These are phyloP conservation scores for Nothoprocta perdicaria DNA, from an alignment of 2,113 vertebrate genomes.

Conservation along the genomic window DNA sequence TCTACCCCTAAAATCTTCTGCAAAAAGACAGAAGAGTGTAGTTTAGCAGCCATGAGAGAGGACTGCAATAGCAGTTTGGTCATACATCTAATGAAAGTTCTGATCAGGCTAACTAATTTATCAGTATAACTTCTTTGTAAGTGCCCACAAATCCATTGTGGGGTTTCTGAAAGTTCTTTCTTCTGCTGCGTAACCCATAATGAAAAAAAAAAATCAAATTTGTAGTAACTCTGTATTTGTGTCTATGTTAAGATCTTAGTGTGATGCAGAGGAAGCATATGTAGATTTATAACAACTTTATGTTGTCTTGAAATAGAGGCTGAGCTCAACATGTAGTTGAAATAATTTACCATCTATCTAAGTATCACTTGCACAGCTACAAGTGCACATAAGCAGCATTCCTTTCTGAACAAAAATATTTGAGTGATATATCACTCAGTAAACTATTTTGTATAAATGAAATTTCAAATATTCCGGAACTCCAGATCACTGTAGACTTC, in stretches of 20 bases:
- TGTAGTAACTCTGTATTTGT: not conserved
- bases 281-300: conserved; percentile 3
- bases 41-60: not conserved
- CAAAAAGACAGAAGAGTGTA: not conserved
- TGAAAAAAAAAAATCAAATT: not conserved
- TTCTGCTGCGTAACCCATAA: not conserved
- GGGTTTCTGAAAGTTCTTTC: not conserved
- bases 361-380: not conserved
- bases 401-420: not conserved
- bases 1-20: not conserved
- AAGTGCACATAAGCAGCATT: not conserved
- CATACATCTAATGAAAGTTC: not conserved
- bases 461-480: not conserved
- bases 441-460: not conserved
- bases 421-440: not conserved
- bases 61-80: not conserved
- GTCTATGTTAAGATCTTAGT: not conserved
- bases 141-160: not conserved
- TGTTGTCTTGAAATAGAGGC: not conserved
- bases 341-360: conserved; percentile 1
- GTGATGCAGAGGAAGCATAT: not conserved
- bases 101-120: not conserved
- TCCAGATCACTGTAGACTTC: not conserved
- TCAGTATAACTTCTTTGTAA: not conserved
- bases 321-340: not conserved